A percentile compares a stretch with the other conserved stretches of the same genome.
phyloP scores from a whole-genome alignment of 2,113 vertebrate species.

The Ia io region DNA sequence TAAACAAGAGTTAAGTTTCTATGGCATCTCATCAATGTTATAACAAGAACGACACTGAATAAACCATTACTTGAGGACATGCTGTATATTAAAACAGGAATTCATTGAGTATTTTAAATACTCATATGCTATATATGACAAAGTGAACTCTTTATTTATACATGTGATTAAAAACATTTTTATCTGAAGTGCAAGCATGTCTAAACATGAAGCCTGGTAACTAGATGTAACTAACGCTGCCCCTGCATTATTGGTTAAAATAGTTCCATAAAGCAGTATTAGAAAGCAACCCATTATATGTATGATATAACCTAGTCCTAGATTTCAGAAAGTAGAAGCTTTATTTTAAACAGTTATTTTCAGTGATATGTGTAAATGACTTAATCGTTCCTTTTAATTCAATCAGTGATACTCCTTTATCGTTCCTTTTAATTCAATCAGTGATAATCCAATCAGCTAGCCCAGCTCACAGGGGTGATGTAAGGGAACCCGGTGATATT shows the following conservation, averaged over 20 bases:
- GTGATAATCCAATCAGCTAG: neutral
- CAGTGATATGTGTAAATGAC: neutral
- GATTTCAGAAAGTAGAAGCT: neutral
- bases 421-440: neutral
- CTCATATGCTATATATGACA: neutral
- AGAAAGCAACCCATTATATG: neutral
- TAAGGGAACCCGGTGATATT: neutral
- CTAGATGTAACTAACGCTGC: neutral
- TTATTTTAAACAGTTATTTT: slow-evolving; percentile 24
- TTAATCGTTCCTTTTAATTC: neutral
- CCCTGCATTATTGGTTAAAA: neutral
- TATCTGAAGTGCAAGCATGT: neutral
- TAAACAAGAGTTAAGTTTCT: neutral
- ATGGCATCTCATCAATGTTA: neutral
- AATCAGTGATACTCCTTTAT: neutral
- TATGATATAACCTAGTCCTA: neutral
- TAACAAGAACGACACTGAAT: neutral
- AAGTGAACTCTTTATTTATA: neutral
- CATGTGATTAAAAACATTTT: neutral
- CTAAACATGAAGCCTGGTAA: slow-evolving; percentile 22
- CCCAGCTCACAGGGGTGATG: neutral
- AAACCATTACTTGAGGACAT: neutral
- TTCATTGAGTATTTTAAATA: slow-evolving; percentile 40
- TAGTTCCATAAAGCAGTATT: neutral
- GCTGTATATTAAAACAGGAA: neutral